Conservation (phyloP, 2,888 invertebrate species). For the Diadegma fenestrale region DNA sequence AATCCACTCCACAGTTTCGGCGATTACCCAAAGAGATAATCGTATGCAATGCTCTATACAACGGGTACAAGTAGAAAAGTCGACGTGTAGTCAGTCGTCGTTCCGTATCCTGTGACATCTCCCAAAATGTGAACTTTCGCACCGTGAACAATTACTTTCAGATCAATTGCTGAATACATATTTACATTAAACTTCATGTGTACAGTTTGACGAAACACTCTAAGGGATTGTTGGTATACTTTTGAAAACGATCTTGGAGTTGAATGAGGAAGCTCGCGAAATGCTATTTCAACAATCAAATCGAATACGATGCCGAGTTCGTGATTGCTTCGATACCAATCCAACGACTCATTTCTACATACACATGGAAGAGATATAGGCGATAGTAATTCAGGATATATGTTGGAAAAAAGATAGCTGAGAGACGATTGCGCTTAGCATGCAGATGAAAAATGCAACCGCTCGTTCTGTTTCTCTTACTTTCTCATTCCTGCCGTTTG, state of each 20-base stretch:
- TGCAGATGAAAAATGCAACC: constrained; percentile 78
- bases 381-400: constrained; percentile 12
- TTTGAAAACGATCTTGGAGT: neutral
- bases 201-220: neutral
- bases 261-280: neutral
- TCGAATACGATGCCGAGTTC: neutral
- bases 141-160: neutral
- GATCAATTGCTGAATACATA: neutral
- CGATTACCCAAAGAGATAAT: neutral
- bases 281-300: neutral
- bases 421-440: constrained; percentile 72
- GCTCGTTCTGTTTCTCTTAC: constrained; percentile 36
- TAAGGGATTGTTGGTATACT: neutral
- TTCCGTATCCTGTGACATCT: neutral
- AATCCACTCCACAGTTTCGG: neutral
- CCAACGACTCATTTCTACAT: neutral
- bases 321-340: neutral
- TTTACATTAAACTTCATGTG: neutral
- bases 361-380: constrained; percentile 1
- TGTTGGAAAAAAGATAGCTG: constrained; percentile 28
- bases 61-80: neutral
- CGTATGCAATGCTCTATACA: too few relatives aligned
- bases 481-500: neutral
- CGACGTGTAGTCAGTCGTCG: constrained; percentile 16
- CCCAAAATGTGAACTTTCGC: neutral